Conservation (phyloP, 2,888 invertebrate species). For the Chouioia cunea region DNA sequence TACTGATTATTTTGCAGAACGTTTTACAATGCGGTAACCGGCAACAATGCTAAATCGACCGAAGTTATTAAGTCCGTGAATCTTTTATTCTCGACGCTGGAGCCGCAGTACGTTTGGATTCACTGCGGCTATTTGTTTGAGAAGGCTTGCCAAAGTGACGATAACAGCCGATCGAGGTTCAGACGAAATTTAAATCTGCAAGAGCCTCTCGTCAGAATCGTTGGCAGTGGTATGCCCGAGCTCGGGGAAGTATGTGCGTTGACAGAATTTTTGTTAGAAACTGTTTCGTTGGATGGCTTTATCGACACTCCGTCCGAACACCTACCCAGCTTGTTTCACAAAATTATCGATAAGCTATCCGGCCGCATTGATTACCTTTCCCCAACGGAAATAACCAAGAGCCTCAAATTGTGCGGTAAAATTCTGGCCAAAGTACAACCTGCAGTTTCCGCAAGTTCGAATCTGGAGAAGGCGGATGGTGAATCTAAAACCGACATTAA, state of each 20-base stretch:
- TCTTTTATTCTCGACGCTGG: conserved; percentile 84
- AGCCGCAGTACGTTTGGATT: conserved; percentile 89
- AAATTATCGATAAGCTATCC: conserved; percentile 75
- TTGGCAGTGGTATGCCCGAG: conserved; percentile 76
- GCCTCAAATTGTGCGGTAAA: conserved; percentile 79
- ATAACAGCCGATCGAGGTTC: conserved; percentile 12
- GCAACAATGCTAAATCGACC: conserved; percentile 68
- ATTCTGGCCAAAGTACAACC: conserved; percentile 83
- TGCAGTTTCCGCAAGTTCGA: conserved; percentile 68
- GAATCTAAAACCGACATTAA: conserved; percentile 30
- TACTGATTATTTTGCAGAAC: conserved; percentile 54
- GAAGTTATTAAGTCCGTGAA: conserved; percentile 88
- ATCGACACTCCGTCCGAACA: conserved; percentile 83
- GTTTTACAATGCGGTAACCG: conserved; percentile 61
- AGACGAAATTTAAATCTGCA: conserved; percentile 43
- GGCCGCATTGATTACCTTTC: conserved; percentile 72
- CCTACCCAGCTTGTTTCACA: conserved; percentile 79
- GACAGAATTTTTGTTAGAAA: conserved; percentile 81
- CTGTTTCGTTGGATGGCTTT: conserved; percentile 82
- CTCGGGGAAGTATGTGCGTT: conserved; percentile 80
- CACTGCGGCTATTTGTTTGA: conserved; percentile 79
- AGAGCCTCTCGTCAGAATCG: conserved; percentile 67
- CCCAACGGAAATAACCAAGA: conserved; percentile 75
- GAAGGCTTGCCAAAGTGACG: conserved; percentile 70
- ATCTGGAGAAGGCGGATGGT: conserved; percentile 51